Conservation (phyloP, 2,888 invertebrate species). For the Lordiphosa fenestrarum region DNA sequence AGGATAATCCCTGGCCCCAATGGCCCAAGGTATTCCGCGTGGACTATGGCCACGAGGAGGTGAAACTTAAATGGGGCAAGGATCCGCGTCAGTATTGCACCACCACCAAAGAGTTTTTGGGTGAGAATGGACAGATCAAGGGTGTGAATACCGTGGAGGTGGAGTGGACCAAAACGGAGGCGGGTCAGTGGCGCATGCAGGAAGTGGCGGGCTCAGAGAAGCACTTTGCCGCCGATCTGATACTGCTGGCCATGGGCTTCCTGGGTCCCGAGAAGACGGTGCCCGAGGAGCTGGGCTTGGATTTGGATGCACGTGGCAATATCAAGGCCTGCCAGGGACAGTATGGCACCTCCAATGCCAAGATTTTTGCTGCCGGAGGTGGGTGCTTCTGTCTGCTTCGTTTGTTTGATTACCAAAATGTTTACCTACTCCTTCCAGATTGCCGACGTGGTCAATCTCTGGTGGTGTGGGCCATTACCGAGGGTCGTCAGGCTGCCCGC, state of each 20-base stretch:
- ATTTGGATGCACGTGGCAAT: constrained; percentile 95
- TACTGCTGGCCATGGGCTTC: constrained; percentile 99
- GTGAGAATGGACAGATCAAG: constrained; percentile 92
- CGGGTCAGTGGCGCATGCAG: constrained; percentile 96
- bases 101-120: constrained; percentile 96
- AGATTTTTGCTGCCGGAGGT: constrained; percentile 98
- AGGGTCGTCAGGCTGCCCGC: constrained; percentile 98
- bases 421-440: constrained; percentile 83
- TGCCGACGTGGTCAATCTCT: constrained; percentile 99
- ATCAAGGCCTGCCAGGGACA: constrained; percentile 89
- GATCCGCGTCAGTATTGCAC: constrained; percentile 97
- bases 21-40: constrained; percentile 98
- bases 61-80: constrained; percentile 91
- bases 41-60: constrained; percentile 99
- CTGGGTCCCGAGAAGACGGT: constrained; percentile 96
- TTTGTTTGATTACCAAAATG: too few species aligned
- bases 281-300: constrained; percentile 89
- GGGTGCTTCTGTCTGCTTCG: constrained; percentile 56
- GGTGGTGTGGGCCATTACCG: constrained; percentile 99
- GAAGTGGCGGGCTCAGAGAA: constrained; percentile 90
- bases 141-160: constrained; percentile 95
- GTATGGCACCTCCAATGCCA: constrained; percentile 89
- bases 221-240: constrained; percentile 92
- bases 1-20: constrained; percentile 99
- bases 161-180: constrained; percentile 95